Percentiles rank a stretch among this genome's conserved stretches.
Evolutionary conservation across 2,113 vertebrate genomes (phyloP).

Genomic region (Pterophyllum scalare): DNA sequence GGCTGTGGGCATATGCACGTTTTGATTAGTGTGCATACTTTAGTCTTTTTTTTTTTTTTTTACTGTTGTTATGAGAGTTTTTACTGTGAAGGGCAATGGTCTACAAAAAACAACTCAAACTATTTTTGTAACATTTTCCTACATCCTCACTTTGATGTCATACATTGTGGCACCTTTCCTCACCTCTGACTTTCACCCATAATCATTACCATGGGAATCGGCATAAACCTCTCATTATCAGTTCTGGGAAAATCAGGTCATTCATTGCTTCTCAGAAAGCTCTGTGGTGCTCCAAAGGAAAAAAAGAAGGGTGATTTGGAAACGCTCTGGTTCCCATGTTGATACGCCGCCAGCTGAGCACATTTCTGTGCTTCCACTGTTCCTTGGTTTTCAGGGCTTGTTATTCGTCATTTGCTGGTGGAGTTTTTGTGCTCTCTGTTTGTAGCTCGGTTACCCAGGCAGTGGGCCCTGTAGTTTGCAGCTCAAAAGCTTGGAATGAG

Average conservation of each 20-base stretch:
- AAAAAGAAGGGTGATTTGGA: conserved; percentile 17
- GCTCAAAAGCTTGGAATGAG: conserved; percentile 1
- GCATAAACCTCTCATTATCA: conserved; percentile 26
- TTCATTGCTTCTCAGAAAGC: conserved; percentile 47
- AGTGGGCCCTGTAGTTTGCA: neutral
- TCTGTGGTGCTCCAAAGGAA: conserved; percentile 23
- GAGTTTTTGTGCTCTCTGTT: conserved; percentile 23
- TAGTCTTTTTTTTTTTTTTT: too few species aligned
- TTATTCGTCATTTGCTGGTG: neutral
- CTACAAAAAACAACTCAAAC: neutral
- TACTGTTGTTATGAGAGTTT: neutral
- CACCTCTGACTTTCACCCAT: conserved; percentile 21
- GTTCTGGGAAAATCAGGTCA: conserved; percentile 26
- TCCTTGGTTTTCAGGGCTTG: conserved; percentile 5
- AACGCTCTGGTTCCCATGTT: conserved; percentile 42
- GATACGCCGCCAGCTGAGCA: conserved; percentile 47
- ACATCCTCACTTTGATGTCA: neutral
- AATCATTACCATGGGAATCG: conserved; percentile 17
- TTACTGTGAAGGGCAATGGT: neutral
- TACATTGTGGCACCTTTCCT: neutral
- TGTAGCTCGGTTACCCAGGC: neutral
- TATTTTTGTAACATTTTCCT: neutral
- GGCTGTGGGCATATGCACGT: neutral
- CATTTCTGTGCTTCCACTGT: conserved; percentile 40
- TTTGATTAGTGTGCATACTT: neutral